phyloP scores from a whole-genome alignment of 2,797 vertebrate species.

The Falco peregrinus region DNA sequence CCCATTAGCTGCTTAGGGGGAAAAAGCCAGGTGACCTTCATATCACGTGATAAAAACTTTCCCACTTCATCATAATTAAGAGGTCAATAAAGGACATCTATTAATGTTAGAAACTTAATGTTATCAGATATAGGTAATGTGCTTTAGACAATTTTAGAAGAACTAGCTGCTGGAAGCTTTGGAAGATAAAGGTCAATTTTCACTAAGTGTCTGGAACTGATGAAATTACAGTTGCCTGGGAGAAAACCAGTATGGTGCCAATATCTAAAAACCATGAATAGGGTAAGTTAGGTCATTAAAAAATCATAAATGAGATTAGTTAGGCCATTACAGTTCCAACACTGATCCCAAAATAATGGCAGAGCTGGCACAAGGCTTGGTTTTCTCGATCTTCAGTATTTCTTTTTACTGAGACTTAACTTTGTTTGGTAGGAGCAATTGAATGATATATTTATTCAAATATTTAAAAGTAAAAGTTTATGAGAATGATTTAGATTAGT shows the following conservation, averaged over 20 bases:
- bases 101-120: background rate
- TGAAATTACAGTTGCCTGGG: background rate
- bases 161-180: background rate
- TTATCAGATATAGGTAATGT: background rate
- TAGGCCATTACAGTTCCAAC: background rate
- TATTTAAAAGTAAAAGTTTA: background rate
- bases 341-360: background rate
- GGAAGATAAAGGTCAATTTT: conserved; percentile 42
- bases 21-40: background rate
- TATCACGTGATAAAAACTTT: background rate
- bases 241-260: background rate
- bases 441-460: background rate
- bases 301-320: background rate
- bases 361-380: background rate
- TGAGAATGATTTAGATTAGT: background rate
- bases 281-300: background rate
- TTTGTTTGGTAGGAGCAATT: background rate
- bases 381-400: background rate
- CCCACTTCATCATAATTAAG: background rate
- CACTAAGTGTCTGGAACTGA: conserved; percentile 7
- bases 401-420: background rate
- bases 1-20: background rate
- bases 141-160: background rate
- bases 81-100: background rate
- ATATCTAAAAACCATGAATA: background rate